These are phyloP conservation scores for Crypturellus tataupa DNA, from an alignment of 2,797 vertebrate species.

Conservation along the genomic window DNA sequence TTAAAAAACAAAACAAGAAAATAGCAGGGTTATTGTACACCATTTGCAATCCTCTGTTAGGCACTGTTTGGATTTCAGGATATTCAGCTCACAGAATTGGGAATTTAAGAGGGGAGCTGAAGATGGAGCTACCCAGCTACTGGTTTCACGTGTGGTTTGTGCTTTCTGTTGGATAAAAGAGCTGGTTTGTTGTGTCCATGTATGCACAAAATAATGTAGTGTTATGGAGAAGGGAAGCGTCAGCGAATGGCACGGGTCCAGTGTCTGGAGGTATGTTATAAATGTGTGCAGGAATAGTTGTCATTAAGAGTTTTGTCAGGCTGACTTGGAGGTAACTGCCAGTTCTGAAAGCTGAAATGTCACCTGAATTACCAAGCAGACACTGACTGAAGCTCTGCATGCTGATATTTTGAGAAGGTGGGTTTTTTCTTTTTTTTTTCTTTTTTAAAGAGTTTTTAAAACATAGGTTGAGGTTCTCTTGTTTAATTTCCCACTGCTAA, in stretches of 20 bases:
- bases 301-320: not conserved
- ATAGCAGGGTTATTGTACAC: not conserved
- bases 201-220: not conserved
- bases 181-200: fast-evolving
- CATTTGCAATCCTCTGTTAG: not conserved
- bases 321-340: not conserved
- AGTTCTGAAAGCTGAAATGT: not conserved
- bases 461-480: not conserved
- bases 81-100: fast-evolving
- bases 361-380: not conserved
- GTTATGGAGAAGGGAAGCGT: not conserved
- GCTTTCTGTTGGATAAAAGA: not conserved
- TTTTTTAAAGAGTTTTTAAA: not conserved
- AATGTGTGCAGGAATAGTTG: not conserved
- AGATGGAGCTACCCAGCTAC: not conserved
- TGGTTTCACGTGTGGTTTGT: not conserved
- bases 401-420: not conserved
- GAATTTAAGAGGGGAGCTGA: not conserved
- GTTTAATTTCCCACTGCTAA: not conserved
- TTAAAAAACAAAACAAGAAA: not conserved
- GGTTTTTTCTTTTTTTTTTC: not conserved
- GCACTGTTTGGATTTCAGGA: not conserved
- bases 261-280: not conserved
- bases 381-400: not conserved
- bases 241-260: not conserved